A percentile compares a stretch with the other conserved stretches of the same genome.
Conservation (phyloP, 2,888 invertebrate genomes). For the Apamea sordens region DNA sequence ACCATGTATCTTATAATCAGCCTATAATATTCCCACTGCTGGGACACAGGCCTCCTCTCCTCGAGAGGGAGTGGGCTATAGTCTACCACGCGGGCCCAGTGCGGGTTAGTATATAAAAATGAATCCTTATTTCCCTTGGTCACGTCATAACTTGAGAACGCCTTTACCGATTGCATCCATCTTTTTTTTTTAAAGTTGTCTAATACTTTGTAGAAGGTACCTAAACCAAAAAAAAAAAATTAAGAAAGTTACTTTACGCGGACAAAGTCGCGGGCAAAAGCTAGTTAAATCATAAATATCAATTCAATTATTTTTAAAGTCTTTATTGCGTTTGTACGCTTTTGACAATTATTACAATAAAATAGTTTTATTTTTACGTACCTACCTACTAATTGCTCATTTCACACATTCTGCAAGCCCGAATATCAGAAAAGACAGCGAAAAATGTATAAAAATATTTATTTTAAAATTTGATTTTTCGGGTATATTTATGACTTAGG, state of each 20-base stretch:
- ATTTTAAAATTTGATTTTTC: conserved; percentile 36
- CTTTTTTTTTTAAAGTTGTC: too few relatives aligned
- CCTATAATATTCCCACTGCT: not conserved
- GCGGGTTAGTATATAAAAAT: too few relatives aligned
- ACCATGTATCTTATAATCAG: not conserved
- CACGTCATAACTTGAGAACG: too few relatives aligned
- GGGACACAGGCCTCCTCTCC: not conserved
- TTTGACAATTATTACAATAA: conserved; percentile 29
- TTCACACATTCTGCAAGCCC: conserved; percentile 57
- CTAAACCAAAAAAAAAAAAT: too few relatives aligned
- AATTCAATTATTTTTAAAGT: conserved; percentile 19
- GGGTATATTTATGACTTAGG: conserved; percentile 67
- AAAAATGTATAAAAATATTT: conserved; percentile 13
- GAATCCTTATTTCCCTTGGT: too few relatives aligned
- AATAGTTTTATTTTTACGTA: conserved; percentile 42
- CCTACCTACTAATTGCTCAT: conserved; percentile 63
- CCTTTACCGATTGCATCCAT: too few relatives aligned
- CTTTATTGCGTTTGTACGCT: conserved; percentile 28
- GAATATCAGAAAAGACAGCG: conserved; percentile 27
- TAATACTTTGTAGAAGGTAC: too few relatives aligned
- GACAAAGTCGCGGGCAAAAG: too few relatives aligned
- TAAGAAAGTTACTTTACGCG: too few relatives aligned
- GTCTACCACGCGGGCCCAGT: not conserved
- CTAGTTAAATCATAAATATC: conserved; percentile 46
- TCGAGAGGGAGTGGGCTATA: not conserved